Evolutionary conservation across 1,140 invertebrate genomes (phyloP), one percentile per base, ranked within the genome.

Genomic region (Neoseiulus cucumeris): DNA sequence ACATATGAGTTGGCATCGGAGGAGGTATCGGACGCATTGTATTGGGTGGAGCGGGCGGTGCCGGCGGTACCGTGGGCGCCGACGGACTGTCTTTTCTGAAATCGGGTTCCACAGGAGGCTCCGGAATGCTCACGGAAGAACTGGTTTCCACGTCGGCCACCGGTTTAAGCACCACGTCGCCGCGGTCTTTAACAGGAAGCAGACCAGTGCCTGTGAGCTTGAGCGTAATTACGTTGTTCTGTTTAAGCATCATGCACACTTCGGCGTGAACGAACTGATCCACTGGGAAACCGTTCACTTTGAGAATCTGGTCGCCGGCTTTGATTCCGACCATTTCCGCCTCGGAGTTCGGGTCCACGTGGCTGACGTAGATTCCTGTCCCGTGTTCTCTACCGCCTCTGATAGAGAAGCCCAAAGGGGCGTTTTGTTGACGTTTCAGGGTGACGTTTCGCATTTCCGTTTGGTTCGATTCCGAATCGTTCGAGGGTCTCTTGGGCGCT

Each of bases 301-400:
- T 83, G 20, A 93, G 74, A 51, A 96, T 91, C 73, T 94, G 88
- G 75, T 96, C 91, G 0, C 91, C 91, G 0, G 88, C 86, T 73
- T 87, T 81, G 9, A 96, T 75, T 0, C 91, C 91, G 1, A 87
- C 85, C 68, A 89, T 85, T 64, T 86, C 78, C 0, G 90, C 91
- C 72, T 92, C 87, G 1, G 89, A 89, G 20, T 84, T 85, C 1
- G 83, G 81, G 66, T 90, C 85, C 2, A 96, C 85, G 69, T 86
- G 83, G 12, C 89, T 91, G 39, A 95, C 85, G 78, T 90, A 95
- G 76, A 94, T 87, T 29, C 91, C 91, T 0, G 89, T 88, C 12
- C 87, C 87, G 76, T 92, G 88, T 75, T 95, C 91, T 65, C 84
- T 80, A 2, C 91, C 91, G 65, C 66, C 22, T 69, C 65, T 12